These are phyloP conservation scores for Tympanuchus pallidicinctus DNA, from an alignment of 2,113 vertebrate species.

Conservation along the genomic window DNA sequence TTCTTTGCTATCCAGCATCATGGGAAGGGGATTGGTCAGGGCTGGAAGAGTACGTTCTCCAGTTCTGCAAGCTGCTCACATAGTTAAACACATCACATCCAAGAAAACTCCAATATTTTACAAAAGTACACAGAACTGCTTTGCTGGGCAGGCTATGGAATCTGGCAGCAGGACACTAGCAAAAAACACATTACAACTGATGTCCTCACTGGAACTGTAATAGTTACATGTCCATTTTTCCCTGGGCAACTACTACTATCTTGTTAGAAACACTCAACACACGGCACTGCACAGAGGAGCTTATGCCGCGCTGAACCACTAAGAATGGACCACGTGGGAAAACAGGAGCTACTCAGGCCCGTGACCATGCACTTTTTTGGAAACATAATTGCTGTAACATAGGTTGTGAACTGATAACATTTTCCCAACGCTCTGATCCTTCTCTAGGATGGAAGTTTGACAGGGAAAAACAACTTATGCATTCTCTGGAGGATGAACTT, in stretches of 20 bases:
- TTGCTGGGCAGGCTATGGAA: neutral
- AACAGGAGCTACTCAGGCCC: neutral
- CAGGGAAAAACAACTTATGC: neutral
- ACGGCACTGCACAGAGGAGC: neutral
- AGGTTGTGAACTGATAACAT: neutral
- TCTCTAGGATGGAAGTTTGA: conserved; percentile 34
- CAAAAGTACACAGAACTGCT: conserved; percentile 11
- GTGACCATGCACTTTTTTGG: neutral
- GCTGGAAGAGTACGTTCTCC: neutral
- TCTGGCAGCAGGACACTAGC: neutral
- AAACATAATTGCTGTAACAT: neutral
- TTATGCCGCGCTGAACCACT: neutral
- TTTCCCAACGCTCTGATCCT: conserved; percentile 28
- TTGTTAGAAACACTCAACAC: conserved; percentile 26
- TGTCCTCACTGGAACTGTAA: neutral
- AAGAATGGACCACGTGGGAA: neutral
- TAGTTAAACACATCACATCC: conserved; percentile 20
- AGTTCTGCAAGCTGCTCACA: conserved; percentile 1
- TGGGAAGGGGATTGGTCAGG: neutral
- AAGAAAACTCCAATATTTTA: neutral
- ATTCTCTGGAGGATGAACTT: conserved; percentile 45
- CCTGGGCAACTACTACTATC: neutral
- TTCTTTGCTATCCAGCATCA: neutral
- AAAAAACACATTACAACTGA: conserved; percentile 11
- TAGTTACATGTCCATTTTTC: conserved; percentile 26